Evolutionary conservation across 2,113 vertebrate genomes (phyloP).

Genomic region (Brachyhypopomus gauderio): DNA sequence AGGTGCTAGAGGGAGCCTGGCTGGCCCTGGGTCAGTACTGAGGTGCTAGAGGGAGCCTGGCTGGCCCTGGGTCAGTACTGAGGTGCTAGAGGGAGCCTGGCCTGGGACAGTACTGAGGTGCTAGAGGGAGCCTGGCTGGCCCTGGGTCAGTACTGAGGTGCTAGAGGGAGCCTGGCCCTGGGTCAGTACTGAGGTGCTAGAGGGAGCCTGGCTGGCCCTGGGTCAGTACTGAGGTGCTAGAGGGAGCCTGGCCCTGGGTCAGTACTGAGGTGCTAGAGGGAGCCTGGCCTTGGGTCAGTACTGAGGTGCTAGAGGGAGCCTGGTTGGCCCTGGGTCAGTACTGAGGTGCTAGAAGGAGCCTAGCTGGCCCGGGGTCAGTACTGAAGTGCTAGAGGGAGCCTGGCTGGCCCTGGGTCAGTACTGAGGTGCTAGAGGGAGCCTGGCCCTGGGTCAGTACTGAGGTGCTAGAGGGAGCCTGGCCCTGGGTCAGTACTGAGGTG

Average conservation of each 20-base stretch:
- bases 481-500: background rate
- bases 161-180: no score
- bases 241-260: background rate
- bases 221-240: slow-evolving; percentile 30
- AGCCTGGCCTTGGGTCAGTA: background rate
- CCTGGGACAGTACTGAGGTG: slow-evolving; percentile 19
- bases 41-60: slow-evolving; percentile 21
- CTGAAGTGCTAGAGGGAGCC: slow-evolving; percentile 30
- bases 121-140: slow-evolving; percentile 12
- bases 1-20: slow-evolving; percentile 21
- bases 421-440: slow-evolving; percentile 31
- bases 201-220: background rate
- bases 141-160: no score
- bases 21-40: background rate
- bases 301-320: slow-evolving; percentile 31
- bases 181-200: slow-evolving; percentile 30
- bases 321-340: background rate
- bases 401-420: background rate
- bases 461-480: no score
- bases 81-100: slow-evolving; percentile 21
- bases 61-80: background rate
- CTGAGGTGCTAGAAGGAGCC: slow-evolving; percentile 30
- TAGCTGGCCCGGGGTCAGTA: background rate
- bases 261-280: no score
- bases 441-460: no score